Evolutionary conservation across 37 sponge, comb jelly and placozoan genomes (phyloP).

Genomic region (Geodia barretti): DNA sequence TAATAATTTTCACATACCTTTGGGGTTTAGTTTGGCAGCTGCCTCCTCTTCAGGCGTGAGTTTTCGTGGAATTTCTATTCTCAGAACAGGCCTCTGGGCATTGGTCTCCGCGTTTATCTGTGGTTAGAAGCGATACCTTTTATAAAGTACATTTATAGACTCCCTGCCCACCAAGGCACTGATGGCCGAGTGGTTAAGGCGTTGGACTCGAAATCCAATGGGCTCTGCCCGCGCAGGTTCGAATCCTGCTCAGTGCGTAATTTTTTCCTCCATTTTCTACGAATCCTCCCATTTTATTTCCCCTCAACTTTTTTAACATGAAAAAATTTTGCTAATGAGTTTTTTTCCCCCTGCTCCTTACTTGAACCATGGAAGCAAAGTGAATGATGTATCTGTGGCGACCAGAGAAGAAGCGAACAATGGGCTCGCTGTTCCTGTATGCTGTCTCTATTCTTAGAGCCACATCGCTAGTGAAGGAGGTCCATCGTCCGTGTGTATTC

Average conservation of each 20-base stretch:
- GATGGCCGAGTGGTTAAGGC: slow-evolving; percentile 99
- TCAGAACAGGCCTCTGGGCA: slow-evolving; percentile 65
- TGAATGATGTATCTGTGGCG: too few relatives aligned
- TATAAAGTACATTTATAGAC: neutral
- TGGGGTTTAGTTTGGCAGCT: too few relatives aligned
- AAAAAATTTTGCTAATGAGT: neutral
- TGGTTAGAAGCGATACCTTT: neutral
- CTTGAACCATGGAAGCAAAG: neutral
- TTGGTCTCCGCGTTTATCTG: slow-evolving; percentile 72
- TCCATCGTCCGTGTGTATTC: slow-evolving; percentile 78
- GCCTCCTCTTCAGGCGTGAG: too few relatives aligned
- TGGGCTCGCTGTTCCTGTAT: too few relatives aligned
- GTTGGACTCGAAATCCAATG: slow-evolving; percentile 99
- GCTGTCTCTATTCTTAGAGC: too few relatives aligned
- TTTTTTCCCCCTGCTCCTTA: slow-evolving; percentile 6
- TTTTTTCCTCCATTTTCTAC: slow-evolving; percentile 60
- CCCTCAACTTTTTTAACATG: neutral
- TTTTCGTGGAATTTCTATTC: slow-evolving; percentile 51
- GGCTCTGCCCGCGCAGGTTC: slow-evolving; percentile 99
- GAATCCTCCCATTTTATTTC: slow-evolving; percentile 18
- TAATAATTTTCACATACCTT: neutral
- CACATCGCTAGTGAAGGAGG: slow-evolving; percentile 61
- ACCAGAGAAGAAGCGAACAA: too few relatives aligned
- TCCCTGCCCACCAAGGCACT: too few relatives aligned
- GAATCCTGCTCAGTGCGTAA: slow-evolving; percentile 99